Evolutionary conservation across 2,113 vertebrate genomes (phyloP).

Genomic region (Sylvilagus bachmani): DNA sequence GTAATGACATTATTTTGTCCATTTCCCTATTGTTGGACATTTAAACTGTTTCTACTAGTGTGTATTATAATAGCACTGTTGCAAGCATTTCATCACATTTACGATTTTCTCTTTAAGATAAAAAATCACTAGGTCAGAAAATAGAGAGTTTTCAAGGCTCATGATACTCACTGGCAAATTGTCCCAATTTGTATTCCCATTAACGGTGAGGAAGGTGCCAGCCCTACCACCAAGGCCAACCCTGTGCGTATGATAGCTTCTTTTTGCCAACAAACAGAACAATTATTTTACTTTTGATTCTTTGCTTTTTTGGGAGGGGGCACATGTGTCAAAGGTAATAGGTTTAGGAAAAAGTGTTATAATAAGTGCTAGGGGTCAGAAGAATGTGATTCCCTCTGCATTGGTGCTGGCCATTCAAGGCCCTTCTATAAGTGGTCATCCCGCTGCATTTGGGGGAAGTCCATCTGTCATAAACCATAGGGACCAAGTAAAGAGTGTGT

Average conservation of each 20-base stretch:
- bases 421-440: background rate
- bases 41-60: conserved; percentile 14
- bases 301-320: background rate
- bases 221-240: background rate
- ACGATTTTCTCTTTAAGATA: background rate
- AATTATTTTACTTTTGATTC: background rate
- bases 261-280: conserved; percentile 39
- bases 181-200: background rate
- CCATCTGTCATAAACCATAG: background rate
- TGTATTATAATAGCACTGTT: background rate
- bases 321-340: background rate
- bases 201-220: background rate
- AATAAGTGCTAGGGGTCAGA: background rate
- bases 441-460: background rate
- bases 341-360: background rate
- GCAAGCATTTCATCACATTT: background rate
- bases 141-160: background rate
- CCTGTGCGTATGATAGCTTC: background rate
- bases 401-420: background rate
- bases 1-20: conserved; percentile 31
- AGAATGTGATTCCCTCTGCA: background rate
- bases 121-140: conserved; percentile 35
- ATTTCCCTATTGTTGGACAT: conserved; percentile 1
- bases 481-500: background rate
- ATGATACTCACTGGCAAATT: background rate